A percentile compares a stretch with the other conserved stretches of the same genome.
These are phyloP conservation scores for Gallinago solitaria DNA, from an alignment of 2,797 vertebrate genomes.

Conservation along the genomic window DNA sequence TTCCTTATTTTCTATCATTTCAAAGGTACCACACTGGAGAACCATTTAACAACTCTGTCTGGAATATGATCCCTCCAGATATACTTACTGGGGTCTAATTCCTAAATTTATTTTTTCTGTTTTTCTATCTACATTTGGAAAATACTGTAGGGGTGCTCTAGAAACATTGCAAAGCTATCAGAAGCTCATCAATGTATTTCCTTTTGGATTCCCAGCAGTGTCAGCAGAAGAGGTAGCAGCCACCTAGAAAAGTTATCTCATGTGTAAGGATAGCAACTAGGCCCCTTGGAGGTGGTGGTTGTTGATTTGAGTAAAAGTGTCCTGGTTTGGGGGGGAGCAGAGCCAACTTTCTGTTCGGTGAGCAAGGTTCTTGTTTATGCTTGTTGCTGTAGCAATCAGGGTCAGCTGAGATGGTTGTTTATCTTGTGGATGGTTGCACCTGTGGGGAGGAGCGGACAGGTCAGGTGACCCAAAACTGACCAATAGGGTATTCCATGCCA, in stretches of 20 bases:
- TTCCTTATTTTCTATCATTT: neutral
- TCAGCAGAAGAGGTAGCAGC: neutral
- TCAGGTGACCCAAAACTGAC: no score
- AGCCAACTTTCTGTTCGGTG: no score
- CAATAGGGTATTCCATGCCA: no score
- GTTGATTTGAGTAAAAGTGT: neutral
- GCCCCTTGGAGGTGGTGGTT: neutral
- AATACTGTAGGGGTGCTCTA: neutral
- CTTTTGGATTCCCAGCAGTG: neutral
- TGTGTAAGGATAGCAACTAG: neutral
- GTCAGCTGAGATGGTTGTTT: no score
- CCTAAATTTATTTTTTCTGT: neutral
- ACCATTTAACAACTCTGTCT: neutral
- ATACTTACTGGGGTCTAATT: neutral
- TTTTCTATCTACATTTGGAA: neutral
- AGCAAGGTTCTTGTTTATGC: no score
- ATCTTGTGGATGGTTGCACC: no score
- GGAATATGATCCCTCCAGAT: neutral
- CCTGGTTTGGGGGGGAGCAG: no score
- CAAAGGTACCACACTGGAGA: neutral
- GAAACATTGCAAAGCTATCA: neutral
- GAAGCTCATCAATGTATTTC: neutral
- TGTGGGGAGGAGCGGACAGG: no score
- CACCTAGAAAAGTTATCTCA: neutral
- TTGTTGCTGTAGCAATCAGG: no score